Conservation (phyloP, 2,888 invertebrate species). For the Bibio marci region DNA sequence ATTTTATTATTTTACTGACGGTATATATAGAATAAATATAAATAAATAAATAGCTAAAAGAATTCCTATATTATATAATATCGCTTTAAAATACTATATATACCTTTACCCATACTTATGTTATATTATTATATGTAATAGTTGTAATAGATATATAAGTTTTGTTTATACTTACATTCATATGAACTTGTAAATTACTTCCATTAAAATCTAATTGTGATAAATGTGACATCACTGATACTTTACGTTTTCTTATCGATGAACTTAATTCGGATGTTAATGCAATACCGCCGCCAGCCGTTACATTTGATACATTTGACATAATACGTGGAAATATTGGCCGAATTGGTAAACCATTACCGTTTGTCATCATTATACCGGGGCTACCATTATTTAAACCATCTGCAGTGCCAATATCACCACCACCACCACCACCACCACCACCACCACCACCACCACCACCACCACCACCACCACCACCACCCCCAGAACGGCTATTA, state of each 20-base stretch:
- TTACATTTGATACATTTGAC: slow-evolving; percentile 24
- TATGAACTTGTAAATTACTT: slow-evolving; percentile 50
- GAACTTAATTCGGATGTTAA: slow-evolving; percentile 33
- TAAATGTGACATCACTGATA: slow-evolving; percentile 52
- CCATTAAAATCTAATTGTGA: slow-evolving; percentile 60
- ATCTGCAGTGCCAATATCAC: neutral
- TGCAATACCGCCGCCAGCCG: slow-evolving; percentile 15
- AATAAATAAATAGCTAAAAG: too few species aligned
- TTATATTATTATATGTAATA: too few species aligned
- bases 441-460: neutral
- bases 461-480: neutral
- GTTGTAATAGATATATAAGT: too few species aligned
- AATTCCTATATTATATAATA: too few species aligned
- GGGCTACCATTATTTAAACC: neutral
- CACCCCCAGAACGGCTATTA: too few species aligned
- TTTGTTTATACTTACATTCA: slow-evolving; percentile 37
- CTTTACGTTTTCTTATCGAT: slow-evolving; percentile 37
- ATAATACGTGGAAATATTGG: slow-evolving; percentile 29
- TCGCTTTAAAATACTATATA: too few species aligned
- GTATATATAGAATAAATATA: too few species aligned
- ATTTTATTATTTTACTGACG: too few species aligned
- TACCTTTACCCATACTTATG: too few species aligned
- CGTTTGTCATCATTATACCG: slow-evolving; percentile 13
- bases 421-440: slow-evolving; percentile 12
- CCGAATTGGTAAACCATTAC: slow-evolving; percentile 24